Conservation (phyloP, 1,140 invertebrate species). For the Cotesia typhae region DNA sequence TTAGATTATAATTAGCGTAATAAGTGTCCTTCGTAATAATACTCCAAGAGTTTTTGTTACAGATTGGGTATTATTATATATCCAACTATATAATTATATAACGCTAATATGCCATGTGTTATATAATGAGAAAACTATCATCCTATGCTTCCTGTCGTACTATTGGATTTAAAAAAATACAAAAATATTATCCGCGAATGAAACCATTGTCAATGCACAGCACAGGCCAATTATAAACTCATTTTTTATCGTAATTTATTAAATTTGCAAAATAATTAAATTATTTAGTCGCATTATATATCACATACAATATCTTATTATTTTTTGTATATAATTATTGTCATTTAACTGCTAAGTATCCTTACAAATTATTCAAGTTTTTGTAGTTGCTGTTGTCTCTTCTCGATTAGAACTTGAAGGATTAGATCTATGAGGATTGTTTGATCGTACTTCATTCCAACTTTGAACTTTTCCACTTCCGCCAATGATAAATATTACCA, state of each 20-base stretch:
- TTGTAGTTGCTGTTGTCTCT: not conserved
- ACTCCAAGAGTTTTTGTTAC: not conserved
- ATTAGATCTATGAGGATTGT: not conserved
- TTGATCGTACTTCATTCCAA: constrained; percentile 57
- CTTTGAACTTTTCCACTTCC: constrained; percentile 61
- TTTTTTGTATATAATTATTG: no score
- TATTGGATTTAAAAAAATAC: not conserved
- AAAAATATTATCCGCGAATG: not conserved
- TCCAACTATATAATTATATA: constrained; percentile 8
- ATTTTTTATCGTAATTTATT: not conserved
- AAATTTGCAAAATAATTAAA: no score
- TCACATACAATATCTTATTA: no score
- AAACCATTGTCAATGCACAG: not conserved
- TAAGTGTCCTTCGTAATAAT: constrained; percentile 4
- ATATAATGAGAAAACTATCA: constrained; percentile 17
- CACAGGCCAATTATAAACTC: not conserved
- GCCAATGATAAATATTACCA: constrained; percentile 66
- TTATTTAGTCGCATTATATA: no score
- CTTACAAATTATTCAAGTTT: not conserved
- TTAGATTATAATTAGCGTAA: constrained; percentile 1
- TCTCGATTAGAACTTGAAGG: no score
- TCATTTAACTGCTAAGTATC: no score
- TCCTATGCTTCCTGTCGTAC: constrained; percentile 20
- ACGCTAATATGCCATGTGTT: constrained; percentile 14
- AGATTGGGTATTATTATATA: constrained; percentile 18